These are phyloP conservation scores for Rhinella marina DNA, from an alignment of 2,797 vertebrate genomes.

Conservation along the genomic window DNA sequence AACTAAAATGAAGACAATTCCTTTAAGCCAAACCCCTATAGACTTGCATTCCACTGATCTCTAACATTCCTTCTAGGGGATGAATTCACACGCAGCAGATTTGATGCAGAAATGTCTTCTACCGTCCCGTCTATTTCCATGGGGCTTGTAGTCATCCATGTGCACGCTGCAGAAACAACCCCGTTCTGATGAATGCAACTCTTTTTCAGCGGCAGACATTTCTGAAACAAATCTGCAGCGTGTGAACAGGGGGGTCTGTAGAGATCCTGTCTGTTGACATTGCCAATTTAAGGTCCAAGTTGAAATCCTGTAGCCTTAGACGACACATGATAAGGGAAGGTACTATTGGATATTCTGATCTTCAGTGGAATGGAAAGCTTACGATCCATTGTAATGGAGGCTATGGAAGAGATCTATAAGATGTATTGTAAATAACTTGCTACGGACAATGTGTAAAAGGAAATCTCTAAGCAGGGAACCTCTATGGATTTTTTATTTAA, in stretches of 20 bases:
- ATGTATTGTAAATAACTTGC: conserved; percentile 9
- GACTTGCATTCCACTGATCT: background rate
- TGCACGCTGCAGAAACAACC: background rate
- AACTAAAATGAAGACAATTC: background rate
- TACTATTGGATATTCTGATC: background rate
- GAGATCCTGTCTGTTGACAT: background rate
- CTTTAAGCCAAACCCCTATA: background rate
- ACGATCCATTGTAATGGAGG: background rate
- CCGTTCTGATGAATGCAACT: background rate
- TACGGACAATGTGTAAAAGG: conserved; percentile 24
- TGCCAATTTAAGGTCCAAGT: no score
- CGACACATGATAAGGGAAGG: background rate
- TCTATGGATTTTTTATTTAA: no score
- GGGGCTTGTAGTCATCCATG: background rate
- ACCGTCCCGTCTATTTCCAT: background rate
- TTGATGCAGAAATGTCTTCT: background rate
- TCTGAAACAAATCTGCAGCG: background rate
- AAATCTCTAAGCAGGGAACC: background rate
- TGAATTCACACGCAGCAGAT: background rate
- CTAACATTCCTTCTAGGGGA: background rate
- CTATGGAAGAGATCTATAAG: background rate
- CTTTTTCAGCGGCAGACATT: background rate
- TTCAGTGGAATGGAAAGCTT: no score
- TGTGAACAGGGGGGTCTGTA: background rate
- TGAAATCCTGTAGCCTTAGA: background rate